phyloP scores from a whole-genome alignment of 2,888 invertebrate genomes.

The Nomada goodeniana region DNA sequence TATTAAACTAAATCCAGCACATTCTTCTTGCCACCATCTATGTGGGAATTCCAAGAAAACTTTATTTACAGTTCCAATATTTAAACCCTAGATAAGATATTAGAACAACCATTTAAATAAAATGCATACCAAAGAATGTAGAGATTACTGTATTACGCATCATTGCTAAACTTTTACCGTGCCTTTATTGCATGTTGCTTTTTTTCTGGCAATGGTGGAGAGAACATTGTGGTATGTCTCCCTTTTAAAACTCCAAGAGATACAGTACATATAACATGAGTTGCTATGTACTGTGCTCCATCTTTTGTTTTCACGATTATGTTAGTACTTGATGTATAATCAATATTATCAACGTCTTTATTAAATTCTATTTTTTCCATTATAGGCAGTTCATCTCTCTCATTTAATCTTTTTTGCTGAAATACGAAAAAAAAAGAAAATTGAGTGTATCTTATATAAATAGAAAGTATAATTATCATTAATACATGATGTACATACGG shows the following conservation, averaged over 20 bases:
- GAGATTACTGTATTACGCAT: constrained; percentile 3
- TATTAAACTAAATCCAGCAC: constrained; percentile 85
- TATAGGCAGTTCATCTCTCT: constrained; percentile 83
- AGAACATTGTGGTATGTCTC: constrained; percentile 86
- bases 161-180: constrained; percentile 53
- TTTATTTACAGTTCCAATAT: constrained; percentile 89
- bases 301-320: constrained; percentile 86
- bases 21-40: constrained; percentile 87
- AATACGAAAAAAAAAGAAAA: constrained; percentile 15
- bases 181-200: constrained; percentile 87
- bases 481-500: constrained; percentile 85
- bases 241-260: constrained; percentile 90
- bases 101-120: constrained; percentile 16
- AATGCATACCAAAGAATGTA: constrained; percentile 5
- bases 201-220: constrained; percentile 85
- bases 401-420: constrained; percentile 85
- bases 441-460: not conserved
- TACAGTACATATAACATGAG: constrained; percentile 88
- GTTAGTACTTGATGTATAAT: constrained; percentile 84
- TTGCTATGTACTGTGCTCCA: constrained; percentile 86
- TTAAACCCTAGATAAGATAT: constrained; percentile 85
- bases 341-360: constrained; percentile 86
- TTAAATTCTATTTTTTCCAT: constrained; percentile 85
- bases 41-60: constrained; percentile 89
- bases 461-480: constrained; percentile 35